Conservation (phyloP, 2,797 vertebrate species). For the Spinus pinus region DNA sequence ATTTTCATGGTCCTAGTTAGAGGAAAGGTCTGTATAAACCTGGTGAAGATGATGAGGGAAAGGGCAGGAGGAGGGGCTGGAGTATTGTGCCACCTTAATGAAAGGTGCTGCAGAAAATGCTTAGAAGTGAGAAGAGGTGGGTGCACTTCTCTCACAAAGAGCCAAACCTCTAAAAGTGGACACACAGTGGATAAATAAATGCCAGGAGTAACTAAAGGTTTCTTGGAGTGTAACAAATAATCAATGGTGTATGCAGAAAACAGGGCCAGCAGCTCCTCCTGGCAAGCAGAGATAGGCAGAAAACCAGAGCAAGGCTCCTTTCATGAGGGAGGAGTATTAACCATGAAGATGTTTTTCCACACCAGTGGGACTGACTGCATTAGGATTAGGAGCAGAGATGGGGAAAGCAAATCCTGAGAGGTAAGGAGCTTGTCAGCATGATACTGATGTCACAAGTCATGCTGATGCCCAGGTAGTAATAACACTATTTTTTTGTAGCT, state of each 20-base stretch:
- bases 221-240: not conserved
- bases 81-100: not conserved
- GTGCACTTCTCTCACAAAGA: not conserved
- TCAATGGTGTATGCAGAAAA: not conserved
- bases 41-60: not conserved
- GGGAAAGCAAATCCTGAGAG: constrained; percentile 47
- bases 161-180: not conserved
- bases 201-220: not conserved
- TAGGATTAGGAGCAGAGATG: constrained; percentile 37
- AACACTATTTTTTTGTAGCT: not conserved
- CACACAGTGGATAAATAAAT: not conserved
- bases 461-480: constrained; percentile 64
- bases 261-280: not conserved
- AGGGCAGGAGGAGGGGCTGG: not conserved
- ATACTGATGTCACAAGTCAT: constrained; percentile 40
- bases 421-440: constrained; percentile 34
- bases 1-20: not conserved
- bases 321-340: constrained; percentile 11
- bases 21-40: not conserved
- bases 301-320: not conserved
- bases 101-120: not conserved
- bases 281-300: not conserved
- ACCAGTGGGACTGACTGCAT: constrained; percentile 7
- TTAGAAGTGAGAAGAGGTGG: not conserved
- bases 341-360: constrained; percentile 31